Conservation (phyloP, 2,888 invertebrate genomes). For the Autographa gamma region DNA sequence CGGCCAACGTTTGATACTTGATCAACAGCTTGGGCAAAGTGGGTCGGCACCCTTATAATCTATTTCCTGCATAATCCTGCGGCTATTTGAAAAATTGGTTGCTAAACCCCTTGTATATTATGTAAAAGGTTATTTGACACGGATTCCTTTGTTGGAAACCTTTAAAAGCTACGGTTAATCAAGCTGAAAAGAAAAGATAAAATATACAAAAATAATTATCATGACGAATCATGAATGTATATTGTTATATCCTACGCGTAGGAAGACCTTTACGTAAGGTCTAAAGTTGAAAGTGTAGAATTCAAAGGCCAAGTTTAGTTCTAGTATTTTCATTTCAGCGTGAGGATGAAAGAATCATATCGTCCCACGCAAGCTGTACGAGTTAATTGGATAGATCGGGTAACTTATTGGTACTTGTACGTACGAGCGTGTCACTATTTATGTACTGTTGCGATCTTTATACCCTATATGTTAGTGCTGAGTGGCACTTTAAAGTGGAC, state of each 20-base stretch:
- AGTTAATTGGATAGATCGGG: conserved; percentile 50
- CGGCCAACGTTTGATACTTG: conserved; percentile 54
- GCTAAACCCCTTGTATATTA: conserved; percentile 39
- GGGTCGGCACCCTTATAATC: conserved; percentile 57
- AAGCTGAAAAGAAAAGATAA: background rate
- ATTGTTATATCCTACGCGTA: too few relatives aligned
- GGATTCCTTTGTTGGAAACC: conserved; percentile 33
- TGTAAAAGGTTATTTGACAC: conserved; percentile 26
- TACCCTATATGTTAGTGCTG: conserved; percentile 14
- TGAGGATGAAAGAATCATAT: conserved; percentile 19
- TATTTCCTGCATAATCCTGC: conserved; percentile 51
- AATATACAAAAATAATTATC: too few relatives aligned
- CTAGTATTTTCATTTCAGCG: conserved; percentile 29
- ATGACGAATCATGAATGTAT: too few relatives aligned
- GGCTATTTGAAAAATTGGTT: conserved; percentile 50
- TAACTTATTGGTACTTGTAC: conserved; percentile 45
- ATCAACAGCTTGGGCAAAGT: conserved; percentile 56
- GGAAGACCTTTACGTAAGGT: too few relatives aligned
- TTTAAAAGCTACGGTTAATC: background rate
- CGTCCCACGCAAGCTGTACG: conserved; percentile 33
- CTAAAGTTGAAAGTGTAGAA: too few relatives aligned
- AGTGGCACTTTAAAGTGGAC: conserved; percentile 3
- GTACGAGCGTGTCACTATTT: conserved; percentile 20
- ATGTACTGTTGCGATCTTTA: conserved; percentile 17
- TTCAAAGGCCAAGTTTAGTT: background rate